Base-by-base conservation (phyloP, 2,797 vertebrate genomes). In the Eulemur rubriventer region DNA sequence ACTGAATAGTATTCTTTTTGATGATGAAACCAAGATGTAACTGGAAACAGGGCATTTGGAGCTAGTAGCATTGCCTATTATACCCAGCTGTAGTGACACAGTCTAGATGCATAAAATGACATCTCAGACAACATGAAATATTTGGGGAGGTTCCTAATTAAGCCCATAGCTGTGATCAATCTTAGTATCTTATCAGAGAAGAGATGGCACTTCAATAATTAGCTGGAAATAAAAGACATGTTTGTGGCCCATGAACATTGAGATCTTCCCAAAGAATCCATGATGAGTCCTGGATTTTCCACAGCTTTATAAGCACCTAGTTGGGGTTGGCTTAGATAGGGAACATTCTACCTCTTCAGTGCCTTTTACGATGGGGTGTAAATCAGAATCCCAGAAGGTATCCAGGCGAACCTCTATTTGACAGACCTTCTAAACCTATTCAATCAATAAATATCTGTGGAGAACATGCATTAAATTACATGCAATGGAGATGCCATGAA, bases 361-460 rank as follows among this genome's bases (percentile, higher is more conserved):
- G 14, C 3, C 14, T 89, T 85, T 89, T 52, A 55, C 38, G 10
- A 30, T 79, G 18, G 72, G 17, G 22, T 69, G 9, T 55, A 65
- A 89, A 89, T 59, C 48, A 92, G n/a, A 63, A 8, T 72, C 55
- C 30, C 65, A 52, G 30, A 78, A 55, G 24, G 11, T 33, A 63
- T 63, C 24, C 20, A 75, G 41, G n/a, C 30, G 17, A 50, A 24
- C 24, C n/a, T 86, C 57, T 80, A 17, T 48, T 41, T 59, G 28
- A 48, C 46, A 61, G 24, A 11, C 14, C 1, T 75, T 85, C 46
- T 26, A 46, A 26, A n/a, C 13, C 17, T 65, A 14, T 28, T 67
- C 28, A 9, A 12, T 28, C 1, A 16, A 22, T 35, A 67, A 12
- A 0, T 17, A n/a, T 18, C 5, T 38, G 2, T 12, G 17, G 33